These are phyloP conservation scores for Drosophila quasianomalipes DNA, from an alignment of 2,888 invertebrate genomes.

Conservation along the genomic window DNA sequence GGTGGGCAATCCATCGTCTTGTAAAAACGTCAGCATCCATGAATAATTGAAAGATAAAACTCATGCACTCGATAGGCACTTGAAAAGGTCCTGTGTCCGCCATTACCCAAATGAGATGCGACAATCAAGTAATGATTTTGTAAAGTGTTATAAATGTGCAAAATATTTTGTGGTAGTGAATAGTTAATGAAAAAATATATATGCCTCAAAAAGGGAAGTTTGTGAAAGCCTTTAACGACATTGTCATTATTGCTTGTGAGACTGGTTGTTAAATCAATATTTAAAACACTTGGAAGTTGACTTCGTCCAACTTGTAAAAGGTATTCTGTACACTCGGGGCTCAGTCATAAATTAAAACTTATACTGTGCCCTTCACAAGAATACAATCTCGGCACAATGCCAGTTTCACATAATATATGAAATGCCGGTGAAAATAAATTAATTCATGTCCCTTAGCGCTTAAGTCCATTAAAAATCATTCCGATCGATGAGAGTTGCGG, in stretches of 20 bases:
- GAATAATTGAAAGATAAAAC: slow-evolving; percentile 28
- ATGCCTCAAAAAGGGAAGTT: slow-evolving; percentile 2
- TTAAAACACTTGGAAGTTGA: slow-evolving; percentile 5
- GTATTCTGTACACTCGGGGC: neutral
- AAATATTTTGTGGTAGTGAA: slow-evolving; percentile 24
- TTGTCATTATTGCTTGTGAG: neutral
- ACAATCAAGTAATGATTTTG: slow-evolving; percentile 38
- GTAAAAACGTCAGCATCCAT: slow-evolving; percentile 14
- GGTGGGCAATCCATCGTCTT: slow-evolving; percentile 7
- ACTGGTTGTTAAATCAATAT: slow-evolving; percentile 12
- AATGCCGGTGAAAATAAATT: slow-evolving; percentile 53
- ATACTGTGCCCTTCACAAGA: slow-evolving; percentile 1
- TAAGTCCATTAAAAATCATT: slow-evolving; percentile 76
- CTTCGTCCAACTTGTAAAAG: neutral
- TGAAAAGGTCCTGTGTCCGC: slow-evolving; percentile 3
- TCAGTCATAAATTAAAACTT: slow-evolving; percentile 29
- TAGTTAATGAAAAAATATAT: neutral
- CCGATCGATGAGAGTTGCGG: slow-evolving; percentile 53
- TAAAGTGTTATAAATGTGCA: slow-evolving; percentile 6
- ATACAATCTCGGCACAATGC: slow-evolving; percentile 30
- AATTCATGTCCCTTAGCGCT: slow-evolving; percentile 66
- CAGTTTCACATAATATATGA: slow-evolving; percentile 15
- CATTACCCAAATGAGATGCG: slow-evolving; percentile 10
- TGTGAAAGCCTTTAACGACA: too few species aligned
- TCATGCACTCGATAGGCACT: slow-evolving; percentile 17